phyloP scores from a whole-genome alignment of 2,888 invertebrate species.

The Tetranychus piercei region DNA sequence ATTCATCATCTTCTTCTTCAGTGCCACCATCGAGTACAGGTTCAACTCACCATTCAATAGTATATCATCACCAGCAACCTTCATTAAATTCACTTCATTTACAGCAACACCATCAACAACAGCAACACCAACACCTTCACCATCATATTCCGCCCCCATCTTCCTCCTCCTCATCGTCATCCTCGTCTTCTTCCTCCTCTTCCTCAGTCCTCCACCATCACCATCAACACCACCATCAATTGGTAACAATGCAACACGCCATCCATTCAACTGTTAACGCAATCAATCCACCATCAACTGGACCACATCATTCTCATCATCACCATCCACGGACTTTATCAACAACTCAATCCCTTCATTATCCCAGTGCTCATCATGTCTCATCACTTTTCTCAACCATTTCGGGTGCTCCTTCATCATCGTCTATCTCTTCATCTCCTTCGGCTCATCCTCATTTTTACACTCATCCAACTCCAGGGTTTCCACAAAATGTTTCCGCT shows the following conservation, averaged over 20 bases:
- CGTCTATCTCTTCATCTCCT: background rate
- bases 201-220: constrained; percentile 2
- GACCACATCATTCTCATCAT: background rate
- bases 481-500: constrained; percentile 4
- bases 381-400: too few species aligned
- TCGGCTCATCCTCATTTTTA: background rate
- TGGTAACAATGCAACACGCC: background rate
- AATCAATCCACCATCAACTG: background rate
- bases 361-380: background rate
- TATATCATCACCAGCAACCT: constrained; percentile 17
- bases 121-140: constrained; percentile 5
- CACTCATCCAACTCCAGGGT: background rate
- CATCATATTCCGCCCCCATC: background rate
- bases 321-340: background rate
- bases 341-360: background rate
- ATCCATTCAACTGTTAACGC: background rate
- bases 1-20: constrained; percentile 18
- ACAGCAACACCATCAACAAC: constrained; percentile 18
- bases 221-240: background rate
- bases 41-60: constrained; percentile 13
- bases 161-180: background rate
- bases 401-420: background rate
- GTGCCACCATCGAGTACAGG: constrained; percentile 17
- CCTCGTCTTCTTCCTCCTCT: background rate
- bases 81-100: constrained; percentile 12